Conservation (phyloP, 2,888 invertebrate genomes). For the Brachynemurus nebulosus region DNA sequence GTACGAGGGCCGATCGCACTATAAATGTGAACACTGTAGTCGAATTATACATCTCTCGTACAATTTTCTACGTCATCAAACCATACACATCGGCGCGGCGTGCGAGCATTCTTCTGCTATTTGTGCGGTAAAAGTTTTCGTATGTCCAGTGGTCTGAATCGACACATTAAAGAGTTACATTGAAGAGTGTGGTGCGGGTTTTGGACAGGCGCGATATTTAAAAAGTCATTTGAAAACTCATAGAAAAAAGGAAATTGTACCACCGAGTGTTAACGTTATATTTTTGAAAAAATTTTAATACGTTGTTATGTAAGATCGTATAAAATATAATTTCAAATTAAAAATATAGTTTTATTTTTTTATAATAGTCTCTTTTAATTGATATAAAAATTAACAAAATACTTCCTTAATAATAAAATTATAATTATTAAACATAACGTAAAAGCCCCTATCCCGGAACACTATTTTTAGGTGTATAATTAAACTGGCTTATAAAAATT, state of each 20-base stretch:
- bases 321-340: no score
- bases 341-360: no score
- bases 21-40: conserved; percentile 33
- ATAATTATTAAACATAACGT: no score
- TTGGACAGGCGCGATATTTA: conserved; percentile 34
- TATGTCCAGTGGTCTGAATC: conserved; percentile 35
- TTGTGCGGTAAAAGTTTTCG: conserved; percentile 38
- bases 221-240: conserved; percentile 23
- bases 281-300: no score
- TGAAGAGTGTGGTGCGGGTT: conserved; percentile 29
- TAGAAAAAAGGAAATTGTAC: conserved; percentile 10
- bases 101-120: conserved; percentile 34
- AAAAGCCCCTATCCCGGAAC: no score
- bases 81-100: conserved; percentile 32
- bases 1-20: conserved; percentile 23
- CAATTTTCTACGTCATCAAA: conserved; percentile 34
- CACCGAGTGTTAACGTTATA: no score
- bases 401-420: no score
- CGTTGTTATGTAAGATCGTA: no score
- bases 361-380: no score
- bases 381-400: no score
- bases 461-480: no score
- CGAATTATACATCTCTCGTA: conserved; percentile 25
- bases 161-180: conserved; percentile 39
- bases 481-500: no score